Evolutionary conservation across 2,113 vertebrate species (phyloP), one percentile per base, ranked within the genome.

Genomic region (Erinaceus europaeus): DNA sequence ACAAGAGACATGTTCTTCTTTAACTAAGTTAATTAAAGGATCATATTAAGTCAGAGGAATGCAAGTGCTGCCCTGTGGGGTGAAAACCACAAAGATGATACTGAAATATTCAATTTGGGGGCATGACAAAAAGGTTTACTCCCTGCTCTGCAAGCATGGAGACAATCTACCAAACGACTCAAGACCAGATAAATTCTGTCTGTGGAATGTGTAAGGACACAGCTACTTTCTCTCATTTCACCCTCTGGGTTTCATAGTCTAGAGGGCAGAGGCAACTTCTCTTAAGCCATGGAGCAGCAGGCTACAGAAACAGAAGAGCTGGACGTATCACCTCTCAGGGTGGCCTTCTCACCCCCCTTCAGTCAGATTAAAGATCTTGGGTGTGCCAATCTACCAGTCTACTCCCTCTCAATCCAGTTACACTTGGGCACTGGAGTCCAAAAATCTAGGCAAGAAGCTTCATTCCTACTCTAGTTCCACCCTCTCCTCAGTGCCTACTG

Each of bases 11-110:
- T 9, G 2, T 13, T 72, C 48, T 65, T 32, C 38, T 34, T 32
- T 67, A 81, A 55, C 10, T 72, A 52, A 86, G n/a, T 67, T 36
- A 46, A 67, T 50, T 77, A 74, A 80, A 84, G 53, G 46, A 27
- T 46, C 34, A 23, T 48, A 27, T 23, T 55, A 59, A 73, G 23
- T 36, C 52, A 59, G 21, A 34, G 8, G 17, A 75, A 69, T n/a
- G 17, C 23, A 81, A 18, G 18, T 13, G 29, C 21, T 59, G 34
- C 55, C 20, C 40, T 40, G 27, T 5, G 29, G 67, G 46, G 29
- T 50, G 68, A 55, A 90, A 80, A 34, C 57, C 6, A 5, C 11
- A 17, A 76, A 61, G 29, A 53, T 18, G 27, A 52, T 20, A 17
- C 40, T 40, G 42, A 88, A 79, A 75, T 34, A 46, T 40, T 46